Conservation (phyloP, 2,888 invertebrate species). For the Timema cristinae region DNA sequence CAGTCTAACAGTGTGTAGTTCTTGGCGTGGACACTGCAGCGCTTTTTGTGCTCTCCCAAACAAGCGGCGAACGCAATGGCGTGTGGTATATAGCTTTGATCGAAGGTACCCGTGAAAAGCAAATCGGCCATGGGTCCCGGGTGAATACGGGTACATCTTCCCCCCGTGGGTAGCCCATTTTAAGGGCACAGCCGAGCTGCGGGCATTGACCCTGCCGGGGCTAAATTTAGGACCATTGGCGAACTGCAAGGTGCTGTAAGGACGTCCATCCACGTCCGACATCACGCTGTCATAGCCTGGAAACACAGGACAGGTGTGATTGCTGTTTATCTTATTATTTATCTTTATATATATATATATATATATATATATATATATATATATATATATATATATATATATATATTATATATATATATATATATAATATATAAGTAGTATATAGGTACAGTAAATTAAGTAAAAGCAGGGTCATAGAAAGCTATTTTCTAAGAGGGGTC, state of each 20-base stretch:
- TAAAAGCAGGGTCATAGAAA: no score
- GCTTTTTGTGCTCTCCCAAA: constrained; percentile 61
- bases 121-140: constrained; percentile 58
- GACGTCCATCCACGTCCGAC: constrained; percentile 69
- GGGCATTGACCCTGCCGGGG: constrained; percentile 61
- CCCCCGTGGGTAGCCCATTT: constrained; percentile 76
- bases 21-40: constrained; percentile 46
- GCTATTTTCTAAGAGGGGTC: no score
- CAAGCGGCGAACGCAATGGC: constrained; percentile 78
- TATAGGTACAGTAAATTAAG: no score
- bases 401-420: neutral
- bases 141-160: constrained; percentile 84
- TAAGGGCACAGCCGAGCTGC: constrained; percentile 67
- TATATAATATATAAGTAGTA: neutral
- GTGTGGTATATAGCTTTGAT: constrained; percentile 82
- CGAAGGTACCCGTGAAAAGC: constrained; percentile 68
- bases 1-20: no score
- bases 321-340: no score
- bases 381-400: no score
- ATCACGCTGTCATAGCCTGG: constrained; percentile 68
- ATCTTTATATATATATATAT: no score
- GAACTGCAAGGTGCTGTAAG: constrained; percentile 72
- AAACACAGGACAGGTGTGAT: constrained; percentile 20
- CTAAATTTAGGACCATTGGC: constrained; percentile 62
- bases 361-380: no score